Evolutionary conservation across 1,140 invertebrate species (phyloP).

Genomic region (Papilio polyxenes): DNA sequence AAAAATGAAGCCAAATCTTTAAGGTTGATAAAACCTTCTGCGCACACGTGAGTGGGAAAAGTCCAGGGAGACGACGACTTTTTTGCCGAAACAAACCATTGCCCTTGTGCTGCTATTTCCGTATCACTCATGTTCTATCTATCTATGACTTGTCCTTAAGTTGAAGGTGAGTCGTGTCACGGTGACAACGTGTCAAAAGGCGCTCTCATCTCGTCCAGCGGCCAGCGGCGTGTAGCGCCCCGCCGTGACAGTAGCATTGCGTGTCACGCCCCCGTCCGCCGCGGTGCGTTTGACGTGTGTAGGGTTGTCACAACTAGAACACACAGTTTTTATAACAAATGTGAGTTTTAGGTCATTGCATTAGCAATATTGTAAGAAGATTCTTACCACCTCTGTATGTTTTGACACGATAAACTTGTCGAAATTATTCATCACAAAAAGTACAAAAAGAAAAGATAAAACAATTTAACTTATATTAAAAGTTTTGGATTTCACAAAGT

Average conservation of each 20-base stretch:
- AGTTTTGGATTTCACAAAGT: too few relatives aligned
- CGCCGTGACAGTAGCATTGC: conserved; percentile 7
- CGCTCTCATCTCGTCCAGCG: conserved; percentile 24
- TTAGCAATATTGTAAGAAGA: too few relatives aligned
- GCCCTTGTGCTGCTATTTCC: background rate
- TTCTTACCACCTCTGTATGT: too few relatives aligned
- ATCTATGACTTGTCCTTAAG: background rate
- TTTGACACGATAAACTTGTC: too few relatives aligned
- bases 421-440: too few relatives aligned
- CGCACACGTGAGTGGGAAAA: too few relatives aligned
- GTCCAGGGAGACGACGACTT: too few relatives aligned
- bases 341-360: too few relatives aligned
- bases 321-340: background rate
- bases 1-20: too few relatives aligned
- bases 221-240: background rate
- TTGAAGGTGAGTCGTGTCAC: conserved; percentile 9
- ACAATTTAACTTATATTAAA: too few relatives aligned
- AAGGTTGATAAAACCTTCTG: too few relatives aligned
- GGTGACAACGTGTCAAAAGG: conserved; percentile 19
- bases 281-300: conserved; percentile 13
- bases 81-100: background rate
- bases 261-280: conserved; percentile 17
- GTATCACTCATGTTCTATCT: background rate
- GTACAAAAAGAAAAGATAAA: too few relatives aligned
- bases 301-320: conserved; percentile 8